Base-by-base conservation (phyloP, 1,140 invertebrate species). In the Caerostris darwini region DNA sequence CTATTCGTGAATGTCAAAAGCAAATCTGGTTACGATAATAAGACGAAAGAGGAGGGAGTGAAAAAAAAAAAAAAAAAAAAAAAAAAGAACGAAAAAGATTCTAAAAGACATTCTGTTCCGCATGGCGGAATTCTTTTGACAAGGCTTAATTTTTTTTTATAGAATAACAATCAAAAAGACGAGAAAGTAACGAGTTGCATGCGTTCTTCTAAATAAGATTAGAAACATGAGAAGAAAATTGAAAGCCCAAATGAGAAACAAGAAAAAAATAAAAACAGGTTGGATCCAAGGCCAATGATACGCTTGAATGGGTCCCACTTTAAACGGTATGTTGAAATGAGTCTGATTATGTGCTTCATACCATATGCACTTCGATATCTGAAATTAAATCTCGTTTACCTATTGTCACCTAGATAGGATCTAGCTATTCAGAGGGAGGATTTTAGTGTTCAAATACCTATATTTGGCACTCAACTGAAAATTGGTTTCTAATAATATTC, bases 311-410 rank as follows among this genome's bases (percentile, higher is more conserved):
- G 7, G n/a, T 56, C 53, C 14, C 7, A 50, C 17, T 57, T 5
- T 34, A 64, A 71, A 71, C 69, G 69, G 10, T 57, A 57, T 83
- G 81, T 83, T n/a, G 81, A 83, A 83, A 83, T 57, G 19, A 34
- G 81, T 57, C 81, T 83, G 81, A 83, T 83, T 83, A 83, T 57
- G 81, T 19, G 14, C 12, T 14, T 57, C 56, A 6, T 57, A 56
- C 54, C 54, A 83, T n/a, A 50, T 7, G 17, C 5, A 12, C 34
- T 83, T 83, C 1, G 53, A 5, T 19, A 71, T 83, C 81, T 6
- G 81, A 57, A 83, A 83, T 83, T 83, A 83, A 83, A 83, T 83
- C 81, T 83, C 81, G 81, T 83, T 83, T 83, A n/a, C 56, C 56
- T 56, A 83, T 83, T 83, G 81, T 83, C 81, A 54, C 81, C 17